Evolutionary conservation across 1,140 invertebrate species (phyloP), one percentile per base, ranked within the genome.

Genomic region (Drosophila tsacasi): DNA sequence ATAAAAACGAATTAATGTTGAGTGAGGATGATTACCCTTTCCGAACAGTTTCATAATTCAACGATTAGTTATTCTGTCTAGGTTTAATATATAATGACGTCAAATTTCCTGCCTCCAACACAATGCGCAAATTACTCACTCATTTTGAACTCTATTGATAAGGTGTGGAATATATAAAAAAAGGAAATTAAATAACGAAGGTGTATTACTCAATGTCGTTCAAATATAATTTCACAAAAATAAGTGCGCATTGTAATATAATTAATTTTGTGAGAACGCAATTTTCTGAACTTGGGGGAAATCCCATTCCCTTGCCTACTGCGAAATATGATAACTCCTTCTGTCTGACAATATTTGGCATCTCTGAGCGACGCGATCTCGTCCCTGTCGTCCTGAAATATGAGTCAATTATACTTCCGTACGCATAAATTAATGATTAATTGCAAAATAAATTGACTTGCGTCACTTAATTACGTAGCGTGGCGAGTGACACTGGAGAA

Each of bases 361-460:
- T 54, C 37, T 69, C 67, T 44, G 21, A 1, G 37, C 19, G 44
- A 19, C 5, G 17, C 27, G 66, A 50, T 49, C 46, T 65, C 37
- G 21, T 23, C 25, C n/a, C 49, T 58, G 50, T 35, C 30, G 78
- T 40, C 57, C 61, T 89, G 85, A 90, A 85, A 90, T 90, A 90
- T 85, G 85, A 90, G 85, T 84, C 81, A 89, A 90, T 89, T 89
- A 90, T 89, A 81, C 71, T 90, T 90, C 79, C 81, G 85, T 82
- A 84, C 85, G 85, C 85, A 90, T 89, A 83, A 91, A 91, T 91
- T 91, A 83, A 91, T 91, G 89, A 91, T 91, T 90, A 91, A 91
- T 91, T 91, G 89, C 79, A 90, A 91, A 91, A 91, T 89, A 91
- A 91, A 91, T 91, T 91, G 89, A 89, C 84, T 91, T 91, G 84